Percentiles rank a stretch among this genome's conserved stretches.
These are phyloP conservation scores for Eupelmus urozonus DNA, from an alignment of 2,888 invertebrate species.

Conservation along the genomic window DNA sequence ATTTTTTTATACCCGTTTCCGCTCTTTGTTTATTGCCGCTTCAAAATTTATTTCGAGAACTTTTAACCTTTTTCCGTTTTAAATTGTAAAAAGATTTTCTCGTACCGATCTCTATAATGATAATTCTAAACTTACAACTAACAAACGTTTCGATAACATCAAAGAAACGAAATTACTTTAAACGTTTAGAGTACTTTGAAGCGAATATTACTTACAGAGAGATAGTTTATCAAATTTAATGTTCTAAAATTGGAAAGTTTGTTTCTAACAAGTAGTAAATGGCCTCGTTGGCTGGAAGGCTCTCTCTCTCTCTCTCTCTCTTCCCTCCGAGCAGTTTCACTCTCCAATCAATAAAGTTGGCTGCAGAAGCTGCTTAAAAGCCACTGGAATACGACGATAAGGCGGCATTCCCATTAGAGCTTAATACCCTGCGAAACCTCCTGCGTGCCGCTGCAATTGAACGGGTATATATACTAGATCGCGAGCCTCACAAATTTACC, in stretches of 20 bases:
- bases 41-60: no score
- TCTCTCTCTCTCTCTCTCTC: constrained; percentile 19
- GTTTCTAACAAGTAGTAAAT: constrained; percentile 37
- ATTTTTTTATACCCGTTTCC: no score
- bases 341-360: constrained; percentile 57
- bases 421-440: constrained; percentile 52
- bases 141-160: no score
- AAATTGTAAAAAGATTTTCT: no score
- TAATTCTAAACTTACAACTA: no score
- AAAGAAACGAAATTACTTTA: no score
- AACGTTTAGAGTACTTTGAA: no score
- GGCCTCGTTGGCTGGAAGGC: no score
- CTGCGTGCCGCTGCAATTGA: constrained; percentile 26
- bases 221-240: constrained; percentile 30
- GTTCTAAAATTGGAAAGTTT: constrained; percentile 14
- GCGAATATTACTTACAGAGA: neutral
- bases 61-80: no score
- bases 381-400: constrained; percentile 54
- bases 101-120: no score
- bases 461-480: constrained; percentile 3
- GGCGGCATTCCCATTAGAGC: constrained; percentile 47
- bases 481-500: constrained; percentile 6
- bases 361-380: constrained; percentile 55
- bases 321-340: constrained; percentile 16
- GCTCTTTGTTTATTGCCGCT: no score